Conservation (phyloP, 1,140 invertebrate genomes). For the Lepidostoma basale region DNA sequence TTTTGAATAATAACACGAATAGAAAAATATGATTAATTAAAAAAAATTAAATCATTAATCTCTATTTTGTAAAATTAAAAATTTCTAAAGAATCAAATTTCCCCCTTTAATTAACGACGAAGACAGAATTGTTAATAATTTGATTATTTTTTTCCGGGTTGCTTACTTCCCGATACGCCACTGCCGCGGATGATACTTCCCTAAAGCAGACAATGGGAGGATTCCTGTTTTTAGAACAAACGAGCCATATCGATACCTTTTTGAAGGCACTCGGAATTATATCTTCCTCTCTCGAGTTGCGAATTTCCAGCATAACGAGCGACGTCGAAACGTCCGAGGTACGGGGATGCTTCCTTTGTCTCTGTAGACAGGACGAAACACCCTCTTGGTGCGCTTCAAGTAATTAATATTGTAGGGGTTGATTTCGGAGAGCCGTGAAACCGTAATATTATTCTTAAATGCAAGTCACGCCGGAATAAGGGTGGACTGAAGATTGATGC, state of each 20-base stretch:
- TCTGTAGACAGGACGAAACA: not conserved
- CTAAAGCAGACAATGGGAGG: not conserved
- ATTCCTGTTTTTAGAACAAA: slow-evolving; percentile 30
- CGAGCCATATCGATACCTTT: slow-evolving; percentile 21
- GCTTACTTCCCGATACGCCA: too few species aligned
- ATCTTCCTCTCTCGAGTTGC: not conserved
- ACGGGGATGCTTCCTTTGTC: not conserved
- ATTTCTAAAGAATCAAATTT: too few species aligned
- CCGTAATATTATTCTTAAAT: not conserved
- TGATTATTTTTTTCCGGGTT: too few species aligned
- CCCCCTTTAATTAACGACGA: too few species aligned
- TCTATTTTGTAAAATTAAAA: too few species aligned
- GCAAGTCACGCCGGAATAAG: not conserved
- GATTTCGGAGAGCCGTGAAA: slow-evolving; percentile 8
- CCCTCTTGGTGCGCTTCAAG: not conserved
- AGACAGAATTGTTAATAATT: too few species aligned
- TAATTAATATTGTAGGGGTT: not conserved
- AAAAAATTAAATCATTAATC: too few species aligned
- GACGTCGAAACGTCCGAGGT: not conserved
- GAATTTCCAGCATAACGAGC: not conserved
- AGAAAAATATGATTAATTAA: too few species aligned
- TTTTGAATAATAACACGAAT: too few species aligned
- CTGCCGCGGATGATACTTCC: not conserved
- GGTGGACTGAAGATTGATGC: not conserved
- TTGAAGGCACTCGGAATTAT: not conserved